Base-by-base conservation (phyloP, 2,888 invertebrate genomes). In the Dryomyza anilis region DNA sequence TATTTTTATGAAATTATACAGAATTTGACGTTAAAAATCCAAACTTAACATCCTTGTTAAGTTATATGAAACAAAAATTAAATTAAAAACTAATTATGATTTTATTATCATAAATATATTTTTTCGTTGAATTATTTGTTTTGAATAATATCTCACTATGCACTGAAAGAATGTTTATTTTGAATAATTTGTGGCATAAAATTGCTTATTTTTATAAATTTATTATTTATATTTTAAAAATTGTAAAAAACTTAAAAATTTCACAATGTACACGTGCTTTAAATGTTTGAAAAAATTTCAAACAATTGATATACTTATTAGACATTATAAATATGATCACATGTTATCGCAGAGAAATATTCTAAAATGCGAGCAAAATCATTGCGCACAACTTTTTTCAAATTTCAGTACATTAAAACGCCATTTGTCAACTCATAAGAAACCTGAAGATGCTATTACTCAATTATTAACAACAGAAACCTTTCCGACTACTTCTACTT, bases 1-100 rank as follows among this genome's bases (percentile, higher is more conserved):
- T 64, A 39, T 63, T 63, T 66, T 39, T 64, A 48, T 57, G 8
- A 64, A 55, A 64, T 60, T 36, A 39, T 33, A 50, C 52, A 21
- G 19, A 48, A 36, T 64, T 59, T 55, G 36, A 63, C 36, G 16
- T 21, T 46, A 59, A 59, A 52, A 46, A 52, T 5, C 45, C 63
- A 66, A 63, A 59, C 39, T 43, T 61, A 46, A 57, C 57, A 23
- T 62, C 12, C 8, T 36, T 21, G 6, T 21, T 3, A 23, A 19
- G 12, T 21, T 52, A 21, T 21, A 23, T 19, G 25, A 52, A 52
- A 21, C 25, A 25, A 52, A 52, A 23, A 16, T n/a, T n/a, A n/a
- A n/a, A n/a, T n/a, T n/a, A n/a, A n/a, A n/a, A n/a, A n/a, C n/a
- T n/a, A n/a, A n/a, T n/a, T n/a, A n/a, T n/a, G n/a, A n/a, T n/a